These are phyloP conservation scores for Ctenodactylus gundi DNA, from an alignment of 2,113 vertebrate species.

Conservation along the genomic window DNA sequence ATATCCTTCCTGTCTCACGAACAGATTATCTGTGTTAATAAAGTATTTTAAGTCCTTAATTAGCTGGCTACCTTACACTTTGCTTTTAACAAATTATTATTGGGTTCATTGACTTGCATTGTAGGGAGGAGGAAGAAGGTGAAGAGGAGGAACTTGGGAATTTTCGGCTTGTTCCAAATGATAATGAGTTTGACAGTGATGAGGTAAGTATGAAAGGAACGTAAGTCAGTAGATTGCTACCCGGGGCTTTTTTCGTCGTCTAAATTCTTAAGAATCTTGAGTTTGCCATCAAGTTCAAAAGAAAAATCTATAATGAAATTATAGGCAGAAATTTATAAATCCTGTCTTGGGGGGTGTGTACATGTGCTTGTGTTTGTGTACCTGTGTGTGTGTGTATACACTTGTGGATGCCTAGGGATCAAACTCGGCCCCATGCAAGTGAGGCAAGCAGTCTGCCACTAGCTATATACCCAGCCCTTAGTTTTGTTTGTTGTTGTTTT, in stretches of 20 bases:
- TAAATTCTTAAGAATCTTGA: conserved; percentile 44
- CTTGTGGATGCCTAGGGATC: background rate
- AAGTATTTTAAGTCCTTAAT: conserved; percentile 20
- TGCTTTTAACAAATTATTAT: conserved; percentile 8
- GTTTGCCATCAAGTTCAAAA: background rate
- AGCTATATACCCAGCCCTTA: background rate
- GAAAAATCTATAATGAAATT: conserved; percentile 6
- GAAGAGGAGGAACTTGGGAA: conserved; percentile 91
- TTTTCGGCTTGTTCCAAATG: conserved; percentile 91
- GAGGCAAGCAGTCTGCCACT: background rate
- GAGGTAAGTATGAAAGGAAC: conserved; percentile 81
- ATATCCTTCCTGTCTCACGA: conserved; percentile 20
- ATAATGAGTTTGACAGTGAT: conserved; percentile 87
- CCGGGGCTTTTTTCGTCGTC: background rate
- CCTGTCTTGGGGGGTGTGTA: background rate
- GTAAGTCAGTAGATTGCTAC: background rate
- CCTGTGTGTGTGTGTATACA: background rate
- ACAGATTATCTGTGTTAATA: conserved; percentile 1
- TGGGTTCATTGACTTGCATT: conserved; percentile 44
- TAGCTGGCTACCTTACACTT: background rate
- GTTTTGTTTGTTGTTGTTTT: background rate
- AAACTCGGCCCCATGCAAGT: background rate
- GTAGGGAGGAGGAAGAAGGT: conserved; percentile 84
- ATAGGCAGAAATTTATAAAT: conserved; percentile 31
- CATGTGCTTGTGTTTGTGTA: background rate